A percentile compares a stretch with the other conserved stretches of the same genome.
Conservation (phyloP, 2,797 vertebrate species). For the Macropus fuliginosus region DNA sequence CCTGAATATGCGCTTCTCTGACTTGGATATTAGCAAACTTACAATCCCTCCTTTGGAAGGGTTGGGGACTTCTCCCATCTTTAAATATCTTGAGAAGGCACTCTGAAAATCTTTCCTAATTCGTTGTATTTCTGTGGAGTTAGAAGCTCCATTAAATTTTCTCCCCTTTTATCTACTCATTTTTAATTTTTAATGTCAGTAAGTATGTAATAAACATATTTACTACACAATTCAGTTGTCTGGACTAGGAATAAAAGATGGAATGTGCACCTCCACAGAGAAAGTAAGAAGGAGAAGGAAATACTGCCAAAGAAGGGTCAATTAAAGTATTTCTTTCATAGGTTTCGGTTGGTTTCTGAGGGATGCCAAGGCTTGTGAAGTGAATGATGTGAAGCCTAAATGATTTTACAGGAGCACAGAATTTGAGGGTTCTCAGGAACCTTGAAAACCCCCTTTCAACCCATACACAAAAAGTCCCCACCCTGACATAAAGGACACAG, state of each 20-base stretch:
- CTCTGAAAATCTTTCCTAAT: neutral
- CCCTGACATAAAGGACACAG: neutral
- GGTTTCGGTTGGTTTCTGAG: neutral
- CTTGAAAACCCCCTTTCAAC: too few species aligned
- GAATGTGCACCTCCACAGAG: neutral
- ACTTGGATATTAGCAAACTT: neutral
- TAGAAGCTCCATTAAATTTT: neutral
- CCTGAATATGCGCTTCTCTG: neutral
- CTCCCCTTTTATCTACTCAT: neutral
- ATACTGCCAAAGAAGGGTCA: neutral
- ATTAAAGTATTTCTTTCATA: neutral
- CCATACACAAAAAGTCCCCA: neutral
- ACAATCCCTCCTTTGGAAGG: neutral
- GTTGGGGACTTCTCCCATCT: neutral
- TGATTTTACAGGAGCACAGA: neutral
- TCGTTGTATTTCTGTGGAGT: neutral
- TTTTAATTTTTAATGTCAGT: neutral
- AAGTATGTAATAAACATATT: neutral
- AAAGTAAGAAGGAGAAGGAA: neutral
- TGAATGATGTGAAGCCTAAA: neutral
- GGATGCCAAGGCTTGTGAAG: neutral
- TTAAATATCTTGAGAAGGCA: neutral
- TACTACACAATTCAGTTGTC: neutral
- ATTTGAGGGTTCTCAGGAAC: fast-evolving
- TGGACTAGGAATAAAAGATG: neutral